Percentiles rank a stretch among this genome's conserved stretches.
Conservation (phyloP, 2,113 vertebrate genomes). For the Trogon melanurus region DNA sequence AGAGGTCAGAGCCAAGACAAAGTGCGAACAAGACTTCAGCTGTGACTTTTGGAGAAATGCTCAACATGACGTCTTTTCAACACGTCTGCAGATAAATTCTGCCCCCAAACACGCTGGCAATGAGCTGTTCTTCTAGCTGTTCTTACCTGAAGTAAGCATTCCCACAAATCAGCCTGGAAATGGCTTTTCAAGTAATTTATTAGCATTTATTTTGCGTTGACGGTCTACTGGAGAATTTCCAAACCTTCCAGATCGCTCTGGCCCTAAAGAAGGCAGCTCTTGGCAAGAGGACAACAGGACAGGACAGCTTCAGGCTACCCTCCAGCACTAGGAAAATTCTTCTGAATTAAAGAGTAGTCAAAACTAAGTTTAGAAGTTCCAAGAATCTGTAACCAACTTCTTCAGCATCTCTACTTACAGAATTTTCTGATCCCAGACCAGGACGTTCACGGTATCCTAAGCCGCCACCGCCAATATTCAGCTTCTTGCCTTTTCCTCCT, state of each 20-base stretch:
- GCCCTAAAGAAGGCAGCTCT: not conserved
- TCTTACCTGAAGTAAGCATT: not conserved
- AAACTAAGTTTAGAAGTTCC: not conserved
- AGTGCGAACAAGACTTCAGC: not conserved
- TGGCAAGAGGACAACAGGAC: not conserved
- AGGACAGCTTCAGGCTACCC: not conserved
- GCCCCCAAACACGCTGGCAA: not conserved
- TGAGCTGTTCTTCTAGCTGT: not conserved
- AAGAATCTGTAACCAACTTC: not conserved
- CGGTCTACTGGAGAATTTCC: not conserved
- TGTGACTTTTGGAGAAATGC: not conserved
- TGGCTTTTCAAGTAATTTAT: not conserved
- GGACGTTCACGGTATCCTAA: constrained; percentile 95
- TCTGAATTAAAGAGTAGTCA: not conserved
- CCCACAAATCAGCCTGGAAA: not conserved
- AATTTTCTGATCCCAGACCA: constrained; percentile 91
- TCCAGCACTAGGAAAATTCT: not conserved
- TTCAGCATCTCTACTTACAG: constrained; percentile 79
- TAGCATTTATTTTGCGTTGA: not conserved
- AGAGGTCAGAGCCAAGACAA: not conserved
- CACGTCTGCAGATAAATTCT: not conserved
- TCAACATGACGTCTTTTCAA: not conserved
- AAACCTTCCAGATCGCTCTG: not conserved
- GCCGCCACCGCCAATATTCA: constrained; percentile 96
- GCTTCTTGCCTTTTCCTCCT: constrained; percentile 93